phyloP scores from a whole-genome alignment of 2,113 vertebrate genomes.

The Gallinago media region DNA sequence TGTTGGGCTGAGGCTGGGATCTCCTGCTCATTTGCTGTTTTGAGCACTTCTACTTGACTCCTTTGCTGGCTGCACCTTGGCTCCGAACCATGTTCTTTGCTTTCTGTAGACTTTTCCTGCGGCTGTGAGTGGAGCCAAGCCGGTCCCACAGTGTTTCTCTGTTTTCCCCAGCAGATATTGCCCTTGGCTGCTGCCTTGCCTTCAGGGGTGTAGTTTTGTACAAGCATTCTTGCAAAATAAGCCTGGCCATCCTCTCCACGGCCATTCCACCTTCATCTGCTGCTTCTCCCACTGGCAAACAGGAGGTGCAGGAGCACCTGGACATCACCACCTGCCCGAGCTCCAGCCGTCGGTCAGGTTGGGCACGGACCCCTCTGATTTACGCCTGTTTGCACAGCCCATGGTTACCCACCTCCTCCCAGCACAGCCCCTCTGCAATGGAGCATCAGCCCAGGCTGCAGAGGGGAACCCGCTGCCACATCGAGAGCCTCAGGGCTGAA shows the following conservation, averaged over 20 bases:
- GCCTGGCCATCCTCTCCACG: background rate
- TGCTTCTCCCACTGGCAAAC: background rate
- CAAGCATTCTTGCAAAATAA: background rate
- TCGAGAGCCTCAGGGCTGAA: background rate
- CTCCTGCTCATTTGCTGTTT: background rate
- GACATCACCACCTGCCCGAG: accelerated
- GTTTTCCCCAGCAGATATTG: background rate
- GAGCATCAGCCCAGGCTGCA: background rate
- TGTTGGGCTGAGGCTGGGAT: constrained; percentile 7
- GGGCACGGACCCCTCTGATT: accelerated
- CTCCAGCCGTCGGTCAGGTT: accelerated
- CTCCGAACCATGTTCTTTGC: background rate
- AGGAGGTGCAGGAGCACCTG: background rate
- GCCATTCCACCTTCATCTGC: background rate
- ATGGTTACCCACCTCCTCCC: accelerated
- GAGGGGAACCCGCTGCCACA: background rate
- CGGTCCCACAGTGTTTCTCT: background rate
- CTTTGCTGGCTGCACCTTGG: background rate
- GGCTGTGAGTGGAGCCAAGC: background rate
- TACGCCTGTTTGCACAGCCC: accelerated
- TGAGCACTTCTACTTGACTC: background rate
- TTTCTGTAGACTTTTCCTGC: background rate
- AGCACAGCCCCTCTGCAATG: accelerated
- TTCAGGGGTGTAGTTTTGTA: constrained; percentile 6
- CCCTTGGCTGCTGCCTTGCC: background rate